Percentiles rank a stretch among this genome's conserved stretches.
Evolutionary conservation across 1,140 invertebrate species (phyloP).

Genomic region (Sitobion miscanthi): DNA sequence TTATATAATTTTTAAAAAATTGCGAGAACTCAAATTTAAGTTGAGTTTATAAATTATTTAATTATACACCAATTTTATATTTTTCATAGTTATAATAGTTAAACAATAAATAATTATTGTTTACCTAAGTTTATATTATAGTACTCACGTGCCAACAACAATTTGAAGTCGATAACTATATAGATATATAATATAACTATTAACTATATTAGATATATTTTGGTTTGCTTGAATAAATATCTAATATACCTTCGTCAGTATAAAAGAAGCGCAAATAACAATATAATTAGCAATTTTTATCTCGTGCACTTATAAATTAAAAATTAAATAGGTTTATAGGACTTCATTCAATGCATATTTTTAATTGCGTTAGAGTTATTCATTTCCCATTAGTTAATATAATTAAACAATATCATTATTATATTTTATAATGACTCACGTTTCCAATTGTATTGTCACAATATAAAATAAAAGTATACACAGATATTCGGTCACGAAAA

Average conservation of each 20-base stretch:
- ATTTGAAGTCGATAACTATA: not conserved
- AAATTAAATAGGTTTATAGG: constrained; percentile 17
- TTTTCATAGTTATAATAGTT: not conserved
- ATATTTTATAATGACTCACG: not conserved
- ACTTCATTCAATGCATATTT: constrained; percentile 5
- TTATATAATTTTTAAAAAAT: too few species aligned
- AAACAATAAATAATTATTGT: too few species aligned
- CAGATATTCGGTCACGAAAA: not conserved
- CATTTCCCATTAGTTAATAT: not conserved
- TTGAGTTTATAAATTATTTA: too few species aligned
- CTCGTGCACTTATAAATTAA: not conserved
- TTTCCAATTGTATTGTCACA: not conserved
- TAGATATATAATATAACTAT: not conserved
- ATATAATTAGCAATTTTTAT: constrained; percentile 14
- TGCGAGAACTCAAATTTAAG: too few species aligned
- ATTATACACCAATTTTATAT: not conserved
- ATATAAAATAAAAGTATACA: not conserved
- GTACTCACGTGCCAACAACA: not conserved
- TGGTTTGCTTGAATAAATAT: not conserved
- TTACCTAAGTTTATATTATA: not conserved
- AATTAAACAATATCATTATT: not conserved
- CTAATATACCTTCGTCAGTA: not conserved
- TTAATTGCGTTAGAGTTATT: not conserved
- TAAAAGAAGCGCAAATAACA: not conserved
- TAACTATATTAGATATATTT: not conserved